Percentiles rank a stretch among this genome's conserved stretches.
These are phyloP conservation scores for Montifringilla adamsi DNA, from an alignment of 2,113 vertebrate genomes.

Conservation along the genomic window DNA sequence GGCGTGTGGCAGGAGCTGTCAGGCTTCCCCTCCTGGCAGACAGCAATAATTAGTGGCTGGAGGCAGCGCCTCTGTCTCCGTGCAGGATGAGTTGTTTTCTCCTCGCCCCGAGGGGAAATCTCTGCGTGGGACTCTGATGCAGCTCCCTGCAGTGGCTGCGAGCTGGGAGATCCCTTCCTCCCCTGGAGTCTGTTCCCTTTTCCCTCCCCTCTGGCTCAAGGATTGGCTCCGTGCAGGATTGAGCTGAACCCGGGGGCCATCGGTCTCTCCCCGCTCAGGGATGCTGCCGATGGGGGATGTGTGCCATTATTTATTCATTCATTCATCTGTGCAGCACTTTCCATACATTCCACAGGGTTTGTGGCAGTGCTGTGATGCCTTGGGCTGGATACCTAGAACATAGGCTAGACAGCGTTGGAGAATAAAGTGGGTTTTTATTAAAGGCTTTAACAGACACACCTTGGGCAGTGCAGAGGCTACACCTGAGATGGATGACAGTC, in stretches of 20 bases:
- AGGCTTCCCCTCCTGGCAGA: constrained; percentile 15
- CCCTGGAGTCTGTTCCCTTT: neutral
- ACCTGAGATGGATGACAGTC: neutral
- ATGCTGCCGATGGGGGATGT: neutral
- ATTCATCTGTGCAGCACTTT: neutral
- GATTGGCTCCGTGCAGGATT: neutral
- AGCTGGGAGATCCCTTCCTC: neutral
- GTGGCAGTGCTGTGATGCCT: neutral
- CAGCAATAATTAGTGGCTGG: neutral
- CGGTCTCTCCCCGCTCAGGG: neutral
- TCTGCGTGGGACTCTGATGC: neutral
- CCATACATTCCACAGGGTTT: neutral
- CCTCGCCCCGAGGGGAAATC: neutral
- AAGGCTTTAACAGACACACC: neutral
- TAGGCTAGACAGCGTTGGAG: neutral
- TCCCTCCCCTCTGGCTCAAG: accelerated
- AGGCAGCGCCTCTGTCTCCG: neutral
- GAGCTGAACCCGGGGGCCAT: neutral
- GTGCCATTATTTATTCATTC: neutral
- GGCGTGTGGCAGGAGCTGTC: neutral
- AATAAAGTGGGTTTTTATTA: neutral
- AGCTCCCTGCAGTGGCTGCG: neutral
- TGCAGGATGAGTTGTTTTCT: neutral
- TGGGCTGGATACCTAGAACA: neutral
- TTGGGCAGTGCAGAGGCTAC: neutral